A percentile compares a stretch with the other conserved stretches of the same genome.
These are phyloP conservation scores for Agonopterix arenella DNA, from an alignment of 2,888 invertebrate species.

Conservation along the genomic window DNA sequence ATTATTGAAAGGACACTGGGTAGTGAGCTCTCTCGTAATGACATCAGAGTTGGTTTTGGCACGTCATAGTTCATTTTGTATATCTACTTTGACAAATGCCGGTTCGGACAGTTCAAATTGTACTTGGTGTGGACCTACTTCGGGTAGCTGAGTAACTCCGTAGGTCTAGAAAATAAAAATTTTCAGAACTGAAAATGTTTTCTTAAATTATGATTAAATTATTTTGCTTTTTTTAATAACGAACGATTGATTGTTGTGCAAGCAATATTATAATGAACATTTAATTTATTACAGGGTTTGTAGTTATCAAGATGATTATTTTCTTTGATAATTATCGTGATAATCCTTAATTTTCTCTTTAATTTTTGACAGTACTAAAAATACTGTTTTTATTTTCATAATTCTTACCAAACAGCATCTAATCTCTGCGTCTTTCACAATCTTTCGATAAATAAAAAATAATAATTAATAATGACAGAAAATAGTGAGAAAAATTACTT, in stretches of 20 bases:
- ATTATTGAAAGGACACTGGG: neutral
- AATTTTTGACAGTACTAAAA: too few species aligned
- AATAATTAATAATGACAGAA: too few species aligned
- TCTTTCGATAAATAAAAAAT: too few species aligned
- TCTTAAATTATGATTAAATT: conserved; percentile 30
- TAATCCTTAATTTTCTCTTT: too few species aligned
- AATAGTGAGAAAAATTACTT: too few species aligned
- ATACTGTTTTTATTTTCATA: too few species aligned
- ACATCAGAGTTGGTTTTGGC: too few species aligned
- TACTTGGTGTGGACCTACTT: conserved; percentile 43
- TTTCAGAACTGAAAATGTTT: conserved; percentile 24
- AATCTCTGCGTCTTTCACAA: too few species aligned
- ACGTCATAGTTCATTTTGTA: neutral
- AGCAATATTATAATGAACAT: conserved; percentile 42
- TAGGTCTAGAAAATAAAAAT: conserved; percentile 28
- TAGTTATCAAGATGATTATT: conserved; percentile 6
- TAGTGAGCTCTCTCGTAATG: too few species aligned
- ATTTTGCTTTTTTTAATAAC: conserved; percentile 23
- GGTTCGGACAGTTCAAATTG: conserved; percentile 32
- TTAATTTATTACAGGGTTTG: conserved; percentile 22
- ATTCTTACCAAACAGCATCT: too few species aligned
- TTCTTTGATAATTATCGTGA: too few species aligned
- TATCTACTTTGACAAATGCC: too few species aligned
- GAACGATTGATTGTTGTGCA: conserved; percentile 43
- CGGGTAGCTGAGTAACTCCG: conserved; percentile 16